phyloP scores from a whole-genome alignment of 1,140 invertebrate species.

The Aphaenogaster ashmeadi region DNA sequence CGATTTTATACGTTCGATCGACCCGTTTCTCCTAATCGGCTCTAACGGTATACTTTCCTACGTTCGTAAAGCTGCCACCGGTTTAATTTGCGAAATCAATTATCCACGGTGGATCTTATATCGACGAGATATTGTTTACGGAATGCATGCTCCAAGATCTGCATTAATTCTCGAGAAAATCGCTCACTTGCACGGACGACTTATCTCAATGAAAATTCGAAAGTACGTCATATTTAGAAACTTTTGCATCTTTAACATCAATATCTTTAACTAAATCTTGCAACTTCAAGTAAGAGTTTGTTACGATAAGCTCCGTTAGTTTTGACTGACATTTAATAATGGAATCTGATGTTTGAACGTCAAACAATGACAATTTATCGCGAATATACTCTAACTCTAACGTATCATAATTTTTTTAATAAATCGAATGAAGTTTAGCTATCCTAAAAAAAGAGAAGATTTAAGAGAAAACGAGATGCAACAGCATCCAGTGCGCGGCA shows the following conservation, averaged over 20 bases:
- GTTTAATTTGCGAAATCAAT: slow-evolving; percentile 41
- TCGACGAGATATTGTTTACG: too few relatives aligned
- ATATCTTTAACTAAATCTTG: neutral
- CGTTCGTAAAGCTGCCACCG: neutral
- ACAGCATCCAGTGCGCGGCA: neutral
- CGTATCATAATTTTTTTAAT: neutral
- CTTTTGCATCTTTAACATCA: neutral
- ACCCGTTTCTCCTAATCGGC: slow-evolving; percentile 35
- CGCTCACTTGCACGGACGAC: neutral
- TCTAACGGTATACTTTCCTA: slow-evolving; percentile 55
- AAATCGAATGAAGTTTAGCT: neutral
- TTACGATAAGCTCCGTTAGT: neutral
- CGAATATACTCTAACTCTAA: neutral
- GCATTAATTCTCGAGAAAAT: slow-evolving; percentile 21
- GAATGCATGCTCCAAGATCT: neutral
- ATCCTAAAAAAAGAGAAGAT: neutral
- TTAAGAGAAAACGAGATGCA: neutral
- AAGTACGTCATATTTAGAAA: neutral
- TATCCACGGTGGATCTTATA: slow-evolving; percentile 6
- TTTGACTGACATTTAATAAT: neutral
- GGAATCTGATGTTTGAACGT: neutral
- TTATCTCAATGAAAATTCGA: neutral
- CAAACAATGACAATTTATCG: neutral
- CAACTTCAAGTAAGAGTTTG: neutral
- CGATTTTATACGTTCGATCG: slow-evolving; percentile 59